phyloP scores from a whole-genome alignment of 2,888 invertebrate species.

The Anaspis maculata region DNA sequence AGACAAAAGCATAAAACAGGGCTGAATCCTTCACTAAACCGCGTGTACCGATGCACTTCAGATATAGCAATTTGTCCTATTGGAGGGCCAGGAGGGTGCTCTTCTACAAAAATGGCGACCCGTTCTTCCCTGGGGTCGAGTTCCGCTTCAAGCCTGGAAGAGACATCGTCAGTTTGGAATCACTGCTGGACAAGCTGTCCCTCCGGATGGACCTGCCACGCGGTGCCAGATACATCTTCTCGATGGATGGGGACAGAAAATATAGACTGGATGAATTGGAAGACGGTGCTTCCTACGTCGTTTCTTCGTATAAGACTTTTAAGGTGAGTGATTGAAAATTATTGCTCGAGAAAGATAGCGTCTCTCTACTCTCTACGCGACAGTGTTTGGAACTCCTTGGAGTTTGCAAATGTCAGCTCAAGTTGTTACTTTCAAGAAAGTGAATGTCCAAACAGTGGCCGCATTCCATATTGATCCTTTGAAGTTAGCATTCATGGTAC shows the following conservation, averaged over 20 bases:
- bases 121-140: slow-evolving; percentile 83
- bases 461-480: too few species aligned
- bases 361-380: too few species aligned
- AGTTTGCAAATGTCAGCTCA: too few species aligned
- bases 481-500: too few species aligned
- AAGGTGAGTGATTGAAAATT: slow-evolving; percentile 62
- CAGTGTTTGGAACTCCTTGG: too few species aligned
- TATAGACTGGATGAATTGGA: slow-evolving; percentile 77
- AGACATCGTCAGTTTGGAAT: slow-evolving; percentile 78
- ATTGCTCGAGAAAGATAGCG: slow-evolving; percentile 5
- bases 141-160: slow-evolving; percentile 82
- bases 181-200: slow-evolving; percentile 77
- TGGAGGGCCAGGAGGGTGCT: slow-evolving; percentile 82
- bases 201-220: slow-evolving; percentile 79
- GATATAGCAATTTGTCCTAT: slow-evolving; percentile 66
- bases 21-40: too few species aligned
- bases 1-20: too few species aligned
- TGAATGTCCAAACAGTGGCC: too few species aligned
- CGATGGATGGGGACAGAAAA: slow-evolving; percentile 83
- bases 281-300: slow-evolving; percentile 88
- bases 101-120: slow-evolving; percentile 91
- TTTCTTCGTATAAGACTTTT: slow-evolving; percentile 85
- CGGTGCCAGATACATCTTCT: slow-evolving; percentile 85
- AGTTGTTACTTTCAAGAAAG: too few species aligned
- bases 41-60: too few species aligned